Base-by-base conservation (phyloP, 2,888 invertebrate genomes). In the Pimpla rufipes region DNA sequence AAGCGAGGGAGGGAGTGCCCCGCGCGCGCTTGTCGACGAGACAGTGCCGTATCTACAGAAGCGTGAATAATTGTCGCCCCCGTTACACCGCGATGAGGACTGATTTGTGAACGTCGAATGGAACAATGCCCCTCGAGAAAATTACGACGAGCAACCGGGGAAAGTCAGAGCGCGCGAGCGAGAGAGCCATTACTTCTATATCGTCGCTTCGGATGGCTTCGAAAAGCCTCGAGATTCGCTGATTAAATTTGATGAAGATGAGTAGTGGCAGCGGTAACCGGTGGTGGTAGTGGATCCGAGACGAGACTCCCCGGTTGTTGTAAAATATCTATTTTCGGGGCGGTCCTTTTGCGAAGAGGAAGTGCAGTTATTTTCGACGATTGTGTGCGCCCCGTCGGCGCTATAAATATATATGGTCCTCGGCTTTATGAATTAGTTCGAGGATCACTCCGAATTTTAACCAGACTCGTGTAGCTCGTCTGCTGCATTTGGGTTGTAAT, bases 51-150 rank as follows among this genome's bases (percentile, higher is more conserved):
- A 91, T 87, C 90, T 87, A 90, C 87, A 85, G 66, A 85, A 89
- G 88, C 89, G 88, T 91, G 88, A 90, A 90, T 88, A 89, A 89
- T 88, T 89, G 88, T 90, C 87, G 89, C 88, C 85, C 35, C 86
- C 78, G 81, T 71, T 79, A 45, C 42, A 21, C 83, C 75, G 68
- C 68, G 21, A 79, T 42, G 40, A 42, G 75, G 40, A 81, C 79
- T 85, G 87, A 87, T 87, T 87, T 83, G 71, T 79, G 84, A 81
- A 84, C 79, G 79, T 85, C 71, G 83, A 83, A 78, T 82, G 85
- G 84, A 85, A 87, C 82, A 83, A 83, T 79, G 75, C 71, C 64
- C 59, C 70, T 79, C 75, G 75, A 75, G 79, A 79, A 83, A 83
- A 83, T 83, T 83, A 83, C 79, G 79, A 83, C 62, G 37, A 18